Conservation (phyloP, 2,888 invertebrate species). For the Timema podura region DNA sequence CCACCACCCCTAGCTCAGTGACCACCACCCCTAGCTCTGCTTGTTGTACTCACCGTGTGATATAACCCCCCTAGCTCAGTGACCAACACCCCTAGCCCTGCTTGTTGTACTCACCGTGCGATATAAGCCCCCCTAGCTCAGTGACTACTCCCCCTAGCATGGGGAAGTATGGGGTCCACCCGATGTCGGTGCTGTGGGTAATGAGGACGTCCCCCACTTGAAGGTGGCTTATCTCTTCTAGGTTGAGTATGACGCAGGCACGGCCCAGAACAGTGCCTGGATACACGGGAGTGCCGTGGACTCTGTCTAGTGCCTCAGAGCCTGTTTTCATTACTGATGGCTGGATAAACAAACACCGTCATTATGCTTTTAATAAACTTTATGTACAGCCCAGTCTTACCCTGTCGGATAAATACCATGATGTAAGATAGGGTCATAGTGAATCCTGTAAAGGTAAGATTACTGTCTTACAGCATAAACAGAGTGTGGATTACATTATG, state of each 20-base stretch:
- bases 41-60: too few species aligned
- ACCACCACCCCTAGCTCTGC: too few species aligned
- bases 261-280: constrained; percentile 62
- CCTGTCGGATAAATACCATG: background rate
- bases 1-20: too few species aligned
- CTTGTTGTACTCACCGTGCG: constrained; percentile 58
- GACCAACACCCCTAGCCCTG: too few species aligned
- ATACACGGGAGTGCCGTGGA: constrained; percentile 64
- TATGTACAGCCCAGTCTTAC: constrained; percentile 34
- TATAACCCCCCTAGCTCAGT: too few species aligned
- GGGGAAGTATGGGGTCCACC: constrained; percentile 83
- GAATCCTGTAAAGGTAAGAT: too few species aligned
- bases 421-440: too few species aligned
- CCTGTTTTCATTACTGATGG: too few species aligned
- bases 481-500: too few species aligned
- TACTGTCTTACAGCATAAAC: too few species aligned
- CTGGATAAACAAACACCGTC: too few species aligned
- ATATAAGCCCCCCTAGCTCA: constrained; percentile 77
- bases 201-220: constrained; percentile 69
- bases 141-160: constrained; percentile 73
- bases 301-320: background rate
- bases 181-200: constrained; percentile 73
- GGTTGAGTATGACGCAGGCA: constrained; percentile 65
- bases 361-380: too few species aligned
- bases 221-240: constrained; percentile 58